A percentile compares a stretch with the other conserved stretches of the same genome.
Evolutionary conservation across 2,888 invertebrate genomes (phyloP).

Genomic region (Meloe dianella): DNA sequence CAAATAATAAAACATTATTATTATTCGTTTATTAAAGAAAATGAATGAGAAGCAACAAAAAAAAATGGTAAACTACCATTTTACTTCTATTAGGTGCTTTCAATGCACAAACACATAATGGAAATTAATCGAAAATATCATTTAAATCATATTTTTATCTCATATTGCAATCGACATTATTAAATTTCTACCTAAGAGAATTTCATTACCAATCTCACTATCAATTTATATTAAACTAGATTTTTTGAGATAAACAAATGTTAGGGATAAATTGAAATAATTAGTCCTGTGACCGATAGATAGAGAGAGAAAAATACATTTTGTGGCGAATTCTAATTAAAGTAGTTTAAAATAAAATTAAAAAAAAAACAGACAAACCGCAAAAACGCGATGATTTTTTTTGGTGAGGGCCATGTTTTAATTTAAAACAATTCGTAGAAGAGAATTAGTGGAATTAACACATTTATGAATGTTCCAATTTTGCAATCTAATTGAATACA

Average conservation of each 20-base stretch:
- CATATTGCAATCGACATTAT: not conserved
- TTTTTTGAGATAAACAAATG: not conserved
- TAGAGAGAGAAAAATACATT: not conserved
- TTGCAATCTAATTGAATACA: constrained; percentile 1
- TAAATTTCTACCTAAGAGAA: not conserved
- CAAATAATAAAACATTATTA: too few relatives aligned
- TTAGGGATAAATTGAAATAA: not conserved
- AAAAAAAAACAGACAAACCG: not conserved
- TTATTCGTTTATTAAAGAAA: too few relatives aligned
- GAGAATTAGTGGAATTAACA: not conserved
- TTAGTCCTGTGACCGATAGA: not conserved
- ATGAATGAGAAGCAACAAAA: too few relatives aligned
- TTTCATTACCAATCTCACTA: not conserved
- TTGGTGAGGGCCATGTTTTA: not conserved
- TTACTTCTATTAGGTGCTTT: too few relatives aligned
- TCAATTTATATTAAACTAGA: not conserved
- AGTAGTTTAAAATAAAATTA: too few relatives aligned
- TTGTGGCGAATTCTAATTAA: not conserved
- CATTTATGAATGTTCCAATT: not conserved
- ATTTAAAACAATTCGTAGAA: constrained; percentile 18
- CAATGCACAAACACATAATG: too few relatives aligned
- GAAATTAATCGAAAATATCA: not conserved
- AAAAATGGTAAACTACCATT: too few relatives aligned
- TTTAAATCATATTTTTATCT: not conserved
- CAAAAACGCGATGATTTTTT: not conserved